Percentiles rank a stretch among this genome's conserved stretches.
Evolutionary conservation across 2,888 invertebrate species (phyloP).

Genomic region (Morpho helenor): DNA sequence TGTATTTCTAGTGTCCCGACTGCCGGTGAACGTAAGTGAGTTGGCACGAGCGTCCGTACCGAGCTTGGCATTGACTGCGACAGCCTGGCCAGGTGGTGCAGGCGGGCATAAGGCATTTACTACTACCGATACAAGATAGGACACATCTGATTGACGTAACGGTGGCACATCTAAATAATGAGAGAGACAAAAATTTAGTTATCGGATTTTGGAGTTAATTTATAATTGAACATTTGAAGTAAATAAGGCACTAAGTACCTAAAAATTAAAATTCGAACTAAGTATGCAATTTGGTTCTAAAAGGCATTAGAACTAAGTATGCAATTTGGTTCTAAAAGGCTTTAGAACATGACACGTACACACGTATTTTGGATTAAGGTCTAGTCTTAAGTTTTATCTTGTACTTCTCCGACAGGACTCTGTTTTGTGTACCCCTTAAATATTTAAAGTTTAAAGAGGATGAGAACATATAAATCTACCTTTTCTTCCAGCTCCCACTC

Average conservation of each 20-base stretch:
- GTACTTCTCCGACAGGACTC: too few species aligned
- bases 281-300: too few species aligned
- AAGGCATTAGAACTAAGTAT: too few species aligned
- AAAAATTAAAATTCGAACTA: too few species aligned
- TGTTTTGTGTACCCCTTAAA: too few species aligned
- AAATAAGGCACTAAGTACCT: too few species aligned
- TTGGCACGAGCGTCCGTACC: conserved; percentile 86
- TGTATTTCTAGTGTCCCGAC: conserved; percentile 88
- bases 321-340: too few species aligned
- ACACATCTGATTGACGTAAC: conserved; percentile 92
- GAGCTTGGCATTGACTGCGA: conserved; percentile 85
- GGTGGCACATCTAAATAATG: conserved; percentile 67
- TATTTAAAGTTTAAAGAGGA: not conserved
- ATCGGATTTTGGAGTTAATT: too few species aligned
- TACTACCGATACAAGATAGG: conserved; percentile 93
- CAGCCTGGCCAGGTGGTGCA: conserved; percentile 84
- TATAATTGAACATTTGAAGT: too few species aligned
- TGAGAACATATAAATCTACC: conserved; percentile 72
- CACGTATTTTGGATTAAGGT: too few species aligned
- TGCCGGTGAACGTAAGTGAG: conserved; percentile 89
- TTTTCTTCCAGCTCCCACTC: conserved; percentile 96
- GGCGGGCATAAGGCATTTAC: conserved; percentile 87
- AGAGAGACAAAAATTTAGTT: conserved; percentile 8
- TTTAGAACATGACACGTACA: too few species aligned
- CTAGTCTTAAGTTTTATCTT: too few species aligned